These are phyloP conservation scores for Acrocephalus kingi DNA, from an alignment of 2,113 vertebrate species.

Conservation along the genomic window DNA sequence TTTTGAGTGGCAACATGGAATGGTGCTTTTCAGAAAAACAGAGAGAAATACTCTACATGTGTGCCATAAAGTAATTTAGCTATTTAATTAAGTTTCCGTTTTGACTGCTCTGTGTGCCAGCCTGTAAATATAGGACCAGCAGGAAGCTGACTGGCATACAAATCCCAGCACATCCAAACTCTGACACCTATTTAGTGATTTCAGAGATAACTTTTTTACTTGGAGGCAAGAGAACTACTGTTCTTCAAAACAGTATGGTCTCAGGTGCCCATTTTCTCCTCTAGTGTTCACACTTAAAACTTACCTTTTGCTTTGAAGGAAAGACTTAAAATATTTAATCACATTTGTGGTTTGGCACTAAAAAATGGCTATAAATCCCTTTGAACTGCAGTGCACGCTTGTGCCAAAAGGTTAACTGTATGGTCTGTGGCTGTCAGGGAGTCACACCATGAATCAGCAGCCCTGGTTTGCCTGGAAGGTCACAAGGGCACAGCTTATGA, in stretches of 20 bases:
- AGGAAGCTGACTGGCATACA: background rate
- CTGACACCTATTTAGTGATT: background rate
- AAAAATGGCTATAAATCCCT: constrained; percentile 40
- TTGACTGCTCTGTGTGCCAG: background rate
- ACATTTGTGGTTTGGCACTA: constrained; percentile 49
- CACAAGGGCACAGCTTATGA: background rate
- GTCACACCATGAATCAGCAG: constrained; percentile 38
- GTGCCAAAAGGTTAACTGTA: constrained; percentile 13
- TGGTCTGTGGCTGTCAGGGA: background rate
- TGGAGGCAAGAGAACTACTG: background rate
- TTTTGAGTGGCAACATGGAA: background rate
- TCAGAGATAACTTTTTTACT: background rate
- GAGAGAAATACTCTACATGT: background rate
- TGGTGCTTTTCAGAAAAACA: background rate
- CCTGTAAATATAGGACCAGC: background rate
- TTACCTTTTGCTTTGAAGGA: constrained; percentile 53
- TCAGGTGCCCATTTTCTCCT: background rate
- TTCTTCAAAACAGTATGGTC: background rate
- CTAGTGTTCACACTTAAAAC: background rate
- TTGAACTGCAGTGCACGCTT: background rate
- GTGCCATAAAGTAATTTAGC: background rate
- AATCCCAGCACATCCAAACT: background rate
- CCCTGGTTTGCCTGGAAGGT: constrained; percentile 20
- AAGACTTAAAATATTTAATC: constrained; percentile 59
- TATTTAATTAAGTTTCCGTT: background rate